Base-by-base conservation (phyloP, 1,140 invertebrate genomes). In the Leptinotarsa lineolata region DNA sequence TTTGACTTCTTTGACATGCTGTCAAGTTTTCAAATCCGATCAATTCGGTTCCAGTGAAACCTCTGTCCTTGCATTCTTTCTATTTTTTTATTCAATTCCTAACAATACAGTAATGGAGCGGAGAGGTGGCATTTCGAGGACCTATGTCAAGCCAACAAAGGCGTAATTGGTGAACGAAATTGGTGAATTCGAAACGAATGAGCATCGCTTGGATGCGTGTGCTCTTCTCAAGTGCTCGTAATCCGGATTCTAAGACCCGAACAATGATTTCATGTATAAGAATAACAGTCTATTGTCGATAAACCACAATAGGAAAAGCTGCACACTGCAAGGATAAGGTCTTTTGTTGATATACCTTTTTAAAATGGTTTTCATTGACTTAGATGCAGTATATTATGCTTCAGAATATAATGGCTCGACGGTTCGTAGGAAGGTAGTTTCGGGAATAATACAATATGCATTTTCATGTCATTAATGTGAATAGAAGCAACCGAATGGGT, bases 261-360 rank as follows among this genome's bases (percentile, higher is more conserved):
- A 63, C 15, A 16, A 63, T 18, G 20, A 20, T 16, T 63, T 20
- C 21, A 63, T 63, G 61, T 63, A 63, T 24, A 63, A 63, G 61
- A 63, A 63, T 63, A 63, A 63, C 61, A 63, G 61, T 63, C 61
- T 30, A 63, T 63, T 63, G 61, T 63, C 20, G 61, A 63, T 63
- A 15, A 20, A 21, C 61, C 61, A 30, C 61, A 63, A 63, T 30
- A 63, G 61, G 21, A 22, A 63, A 63, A 63, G 61, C 61, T 63
- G 61, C 21, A 63, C 13, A 24, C 21, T 63, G 61, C 20, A 63
- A 63, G 21, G 61, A 30, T 22, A 63, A n/a, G 24, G 61, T 63
- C 61, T 30, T 39, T 63, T 63, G 20, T 21, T 63, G 61, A 21
- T 63, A 21, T 63, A 63, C 61, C 61, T 63, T 63, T 39, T 63